These are phyloP conservation scores for Meghimatium bilineatum DNA, from an alignment of 2,888 invertebrate genomes.

Conservation along the genomic window DNA sequence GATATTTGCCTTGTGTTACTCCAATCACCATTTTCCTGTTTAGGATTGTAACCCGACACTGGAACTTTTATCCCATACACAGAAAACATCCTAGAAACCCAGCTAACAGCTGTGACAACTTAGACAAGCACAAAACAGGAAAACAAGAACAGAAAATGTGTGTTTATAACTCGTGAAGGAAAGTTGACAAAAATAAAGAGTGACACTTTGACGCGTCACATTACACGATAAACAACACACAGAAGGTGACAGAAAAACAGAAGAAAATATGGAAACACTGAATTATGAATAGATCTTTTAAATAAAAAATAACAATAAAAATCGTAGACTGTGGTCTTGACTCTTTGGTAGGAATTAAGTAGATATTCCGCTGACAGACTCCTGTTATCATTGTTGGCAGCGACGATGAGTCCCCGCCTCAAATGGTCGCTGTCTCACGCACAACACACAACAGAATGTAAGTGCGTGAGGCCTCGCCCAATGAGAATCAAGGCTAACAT, in stretches of 20 bases:
- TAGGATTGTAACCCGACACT: too few relatives aligned
- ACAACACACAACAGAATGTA: constrained; percentile 41
- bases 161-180: too few relatives aligned
- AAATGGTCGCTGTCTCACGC: constrained; percentile 47
- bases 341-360: background rate
- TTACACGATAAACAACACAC: too few relatives aligned
- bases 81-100: too few relatives aligned
- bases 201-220: too few relatives aligned
- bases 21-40: too few relatives aligned
- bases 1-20: too few relatives aligned
- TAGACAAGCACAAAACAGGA: too few relatives aligned
- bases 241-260: background rate
- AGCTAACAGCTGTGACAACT: too few relatives aligned
- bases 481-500: constrained; percentile 22
- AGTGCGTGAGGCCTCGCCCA: constrained; percentile 41
- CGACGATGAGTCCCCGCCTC: constrained; percentile 23
- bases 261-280: background rate
- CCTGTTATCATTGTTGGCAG: background rate
- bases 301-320: background rate
- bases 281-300: background rate
- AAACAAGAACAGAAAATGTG: too few relatives aligned
- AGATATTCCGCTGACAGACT: background rate
- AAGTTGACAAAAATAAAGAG: too few relatives aligned
- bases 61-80: too few relatives aligned
- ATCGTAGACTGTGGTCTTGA: background rate